Percentiles rank a stretch among this genome's conserved stretches.
Conservation (phyloP, 2,113 vertebrate genomes). For the Malurus cyaneus region DNA sequence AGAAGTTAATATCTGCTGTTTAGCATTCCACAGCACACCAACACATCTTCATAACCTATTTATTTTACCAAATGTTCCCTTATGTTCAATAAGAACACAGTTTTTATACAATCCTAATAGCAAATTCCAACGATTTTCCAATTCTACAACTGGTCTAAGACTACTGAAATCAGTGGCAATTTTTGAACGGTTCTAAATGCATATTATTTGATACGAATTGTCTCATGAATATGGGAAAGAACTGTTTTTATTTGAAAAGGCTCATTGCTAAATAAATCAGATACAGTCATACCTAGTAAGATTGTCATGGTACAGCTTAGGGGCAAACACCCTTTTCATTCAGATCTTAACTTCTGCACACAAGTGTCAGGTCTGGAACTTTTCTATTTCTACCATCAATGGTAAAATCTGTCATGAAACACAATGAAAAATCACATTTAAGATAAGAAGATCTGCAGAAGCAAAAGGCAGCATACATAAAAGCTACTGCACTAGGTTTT, state of each 20-base stretch:
- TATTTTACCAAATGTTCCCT: not conserved
- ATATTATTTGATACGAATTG: not conserved
- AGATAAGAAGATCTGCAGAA: slow-evolving; percentile 28
- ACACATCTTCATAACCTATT: not conserved
- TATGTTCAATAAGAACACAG: not conserved
- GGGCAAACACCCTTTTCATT: not conserved
- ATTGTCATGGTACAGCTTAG: not conserved
- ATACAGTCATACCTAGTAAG: not conserved
- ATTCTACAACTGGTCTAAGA: not conserved
- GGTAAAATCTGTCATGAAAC: not conserved
- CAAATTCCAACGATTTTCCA: not conserved
- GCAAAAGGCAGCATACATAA: slow-evolving; percentile 13
- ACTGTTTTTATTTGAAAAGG: not conserved
- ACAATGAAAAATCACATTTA: slow-evolving; percentile 9
- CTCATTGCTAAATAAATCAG: not conserved
- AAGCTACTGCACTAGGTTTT: not conserved
- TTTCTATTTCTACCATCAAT: slow-evolving; percentile 18
- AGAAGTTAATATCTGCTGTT: not conserved
- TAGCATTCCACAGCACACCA: not conserved
- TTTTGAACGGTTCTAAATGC: not conserved
- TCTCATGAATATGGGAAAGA: not conserved
- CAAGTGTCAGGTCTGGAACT: not conserved
- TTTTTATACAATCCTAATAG: not conserved
- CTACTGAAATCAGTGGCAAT: not conserved
- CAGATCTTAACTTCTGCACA: not conserved